A percentile compares a stretch with the other conserved stretches of the same genome.
phyloP scores from a whole-genome alignment of 2,888 invertebrate species.

The Dicyrtoma fusca region DNA sequence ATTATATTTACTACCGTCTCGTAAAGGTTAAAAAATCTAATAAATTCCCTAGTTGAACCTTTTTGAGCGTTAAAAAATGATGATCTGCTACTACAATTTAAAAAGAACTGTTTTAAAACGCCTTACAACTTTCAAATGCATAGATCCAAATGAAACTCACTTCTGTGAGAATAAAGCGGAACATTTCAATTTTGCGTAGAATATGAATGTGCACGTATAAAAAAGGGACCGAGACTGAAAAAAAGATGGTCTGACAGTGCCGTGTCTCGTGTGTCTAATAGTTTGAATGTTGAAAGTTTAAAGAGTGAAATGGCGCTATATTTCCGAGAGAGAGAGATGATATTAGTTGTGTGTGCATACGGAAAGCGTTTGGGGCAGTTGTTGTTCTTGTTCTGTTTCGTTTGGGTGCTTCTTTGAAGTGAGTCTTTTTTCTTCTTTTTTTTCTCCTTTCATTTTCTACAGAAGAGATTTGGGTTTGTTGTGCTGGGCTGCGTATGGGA shows the following conservation, averaged over 20 bases:
- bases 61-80: too few species aligned
- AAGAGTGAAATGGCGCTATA: slow-evolving; percentile 1
- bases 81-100: too few species aligned
- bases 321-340: not conserved
- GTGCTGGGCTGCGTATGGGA: too few species aligned
- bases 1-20: too few species aligned
- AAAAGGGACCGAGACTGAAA: not conserved
- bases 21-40: too few species aligned
- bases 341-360: not conserved
- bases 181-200: not conserved
- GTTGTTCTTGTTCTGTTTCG: slow-evolving; percentile 14
- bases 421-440: not conserved
- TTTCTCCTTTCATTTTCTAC: not conserved
- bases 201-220: not conserved
- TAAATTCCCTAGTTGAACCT: too few species aligned
- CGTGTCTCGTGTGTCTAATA: too few species aligned
- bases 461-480: not conserved
- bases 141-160: too few species aligned
- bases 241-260: not conserved
- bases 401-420: not conserved
- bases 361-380: slow-evolving; percentile 16
- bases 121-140: too few species aligned
- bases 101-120: too few species aligned
- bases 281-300: slow-evolving; percentile 17
- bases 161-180: too few species aligned